Percentiles rank a stretch among this genome's conserved stretches.
These are phyloP conservation scores for Miichthys miiuy DNA, from an alignment of 2,797 vertebrate species.

Conservation along the genomic window DNA sequence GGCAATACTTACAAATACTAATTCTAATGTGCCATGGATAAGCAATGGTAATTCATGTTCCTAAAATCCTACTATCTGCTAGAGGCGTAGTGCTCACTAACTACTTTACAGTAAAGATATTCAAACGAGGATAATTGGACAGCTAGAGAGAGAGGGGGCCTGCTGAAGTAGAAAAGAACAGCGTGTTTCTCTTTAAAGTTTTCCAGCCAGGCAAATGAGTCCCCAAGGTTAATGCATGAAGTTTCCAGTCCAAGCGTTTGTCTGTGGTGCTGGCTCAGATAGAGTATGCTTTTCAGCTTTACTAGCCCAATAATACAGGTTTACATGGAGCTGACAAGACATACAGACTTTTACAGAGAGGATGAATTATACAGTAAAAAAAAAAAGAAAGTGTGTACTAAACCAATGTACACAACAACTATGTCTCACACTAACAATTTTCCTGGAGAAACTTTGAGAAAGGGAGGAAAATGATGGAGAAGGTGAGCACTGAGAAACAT, in stretches of 20 bases:
- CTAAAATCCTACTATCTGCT: constrained; percentile 14
- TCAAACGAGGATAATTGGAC: constrained; percentile 36
- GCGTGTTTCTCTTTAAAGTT: constrained; percentile 9
- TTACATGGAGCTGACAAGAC: constrained; percentile 16
- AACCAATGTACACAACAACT: not conserved
- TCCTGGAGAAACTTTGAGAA: not conserved
- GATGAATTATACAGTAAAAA: not conserved
- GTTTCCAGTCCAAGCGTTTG: constrained; percentile 16
- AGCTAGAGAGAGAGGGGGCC: not conserved
- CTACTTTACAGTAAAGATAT: constrained; percentile 17
- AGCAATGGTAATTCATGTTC: constrained; percentile 9
- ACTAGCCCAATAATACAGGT: constrained; percentile 19
- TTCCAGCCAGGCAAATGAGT: constrained; percentile 18
- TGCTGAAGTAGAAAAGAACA: constrained; percentile 26
- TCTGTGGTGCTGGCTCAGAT: constrained; percentile 5
- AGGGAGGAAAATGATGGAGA: not conserved
- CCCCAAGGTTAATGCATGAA: constrained; percentile 19
- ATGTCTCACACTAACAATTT: not conserved
- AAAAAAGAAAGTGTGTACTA: not conserved
- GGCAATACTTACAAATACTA: constrained; percentile 4
- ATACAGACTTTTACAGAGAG: not conserved
- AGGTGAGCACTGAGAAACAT: not conserved
- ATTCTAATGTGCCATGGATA: constrained; percentile 11
- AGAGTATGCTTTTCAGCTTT: constrained; percentile 28
- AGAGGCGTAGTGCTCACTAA: not conserved